Evolutionary conservation across 2,888 invertebrate genomes (phyloP), one percentile per base, ranked within the genome.

Genomic region (Ormia ochracea): DNA sequence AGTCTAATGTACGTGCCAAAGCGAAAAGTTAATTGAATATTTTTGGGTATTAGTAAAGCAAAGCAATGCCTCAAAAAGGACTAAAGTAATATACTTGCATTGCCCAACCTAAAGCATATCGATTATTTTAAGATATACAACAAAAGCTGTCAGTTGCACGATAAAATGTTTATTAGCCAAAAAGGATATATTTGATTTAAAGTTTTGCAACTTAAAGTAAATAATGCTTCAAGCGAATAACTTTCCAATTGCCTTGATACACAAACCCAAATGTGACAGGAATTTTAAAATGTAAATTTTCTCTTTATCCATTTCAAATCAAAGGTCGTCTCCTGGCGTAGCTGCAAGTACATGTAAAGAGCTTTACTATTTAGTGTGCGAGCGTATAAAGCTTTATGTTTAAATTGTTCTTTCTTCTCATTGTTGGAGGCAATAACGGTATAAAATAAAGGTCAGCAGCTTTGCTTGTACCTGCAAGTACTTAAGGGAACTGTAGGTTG

Each of bases 211-310:
- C 31, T 21, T n/a, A 66, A 66, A 41, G 38, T 61, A 21, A 52
- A 41, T 28, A 6, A n/a, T n/a, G n/a, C 26, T 19, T 17, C 12
- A 9, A 33, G 9, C n/a, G 48, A 48, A 38, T 10, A 26, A 7
- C 6, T 6, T 31, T 31, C 17, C 26, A 66, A 23, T 33, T 33
- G 36, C 23, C 14, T 10, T 10, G 23, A 36, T 10, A 21, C 14
- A 52, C n/a, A 17, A 4, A n/a, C 28, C 19, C n/a, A 38, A 48
- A 38, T 58, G 69, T 69, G 69, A 9, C 9, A 69, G 19, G 69
- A 69, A 69, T 69, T 48, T 70, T 12, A 59, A 41, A 50, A 59
- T 59, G n/a, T n/a, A n/a, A n/a, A n/a, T n/a, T n/a, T n/a, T n/a
- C n/a, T n/a, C n/a, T n/a, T n/a, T n/a, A n/a, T n/a, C n/a, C n/a